These are phyloP conservation scores for Drosophila auraria DNA, from an alignment of 1,140 invertebrate genomes.

Conservation along the genomic window DNA sequence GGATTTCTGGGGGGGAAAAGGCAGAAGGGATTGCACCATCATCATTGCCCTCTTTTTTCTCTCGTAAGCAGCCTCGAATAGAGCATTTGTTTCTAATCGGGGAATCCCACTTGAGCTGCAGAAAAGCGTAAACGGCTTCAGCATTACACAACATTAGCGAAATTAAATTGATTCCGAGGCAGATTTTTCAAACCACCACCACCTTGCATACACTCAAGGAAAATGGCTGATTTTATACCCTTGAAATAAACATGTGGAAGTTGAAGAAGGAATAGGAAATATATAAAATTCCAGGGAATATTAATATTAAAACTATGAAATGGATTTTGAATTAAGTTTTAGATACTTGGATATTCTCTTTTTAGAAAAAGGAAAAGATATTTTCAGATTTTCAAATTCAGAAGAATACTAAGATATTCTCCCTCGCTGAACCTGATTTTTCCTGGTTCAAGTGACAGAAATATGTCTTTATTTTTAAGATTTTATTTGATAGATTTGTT, in stretches of 20 bases:
- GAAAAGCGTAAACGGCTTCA: constrained; percentile 56
- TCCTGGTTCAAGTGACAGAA: too few relatives aligned
- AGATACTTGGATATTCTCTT: too few relatives aligned
- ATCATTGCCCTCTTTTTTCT: constrained; percentile 3
- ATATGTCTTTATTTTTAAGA: neutral
- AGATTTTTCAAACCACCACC: constrained; percentile 41
- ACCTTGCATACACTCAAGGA: constrained; percentile 31
- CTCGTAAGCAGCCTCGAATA: constrained; percentile 53
- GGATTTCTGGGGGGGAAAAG: neutral
- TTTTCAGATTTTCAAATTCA: too few relatives aligned
- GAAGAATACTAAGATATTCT: too few relatives aligned
- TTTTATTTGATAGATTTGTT: neutral
- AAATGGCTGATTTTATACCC: neutral
- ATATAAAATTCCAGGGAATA: neutral
- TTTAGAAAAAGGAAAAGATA: too few relatives aligned
- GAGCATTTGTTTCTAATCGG: constrained; percentile 78
- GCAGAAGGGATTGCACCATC: neutral
- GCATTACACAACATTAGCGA: constrained; percentile 82
- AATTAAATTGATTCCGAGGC: constrained; percentile 75
- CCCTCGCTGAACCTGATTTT: too few relatives aligned
- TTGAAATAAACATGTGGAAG: too few relatives aligned
- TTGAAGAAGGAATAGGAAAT: neutral
- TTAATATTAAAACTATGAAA: neutral
- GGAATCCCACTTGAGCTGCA: constrained; percentile 49
- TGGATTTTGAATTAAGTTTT: too few relatives aligned